A percentile compares a stretch with the other conserved stretches of the same genome.
Evolutionary conservation across 2,113 vertebrate species (phyloP).

Genomic region (Alouatta palliata): DNA sequence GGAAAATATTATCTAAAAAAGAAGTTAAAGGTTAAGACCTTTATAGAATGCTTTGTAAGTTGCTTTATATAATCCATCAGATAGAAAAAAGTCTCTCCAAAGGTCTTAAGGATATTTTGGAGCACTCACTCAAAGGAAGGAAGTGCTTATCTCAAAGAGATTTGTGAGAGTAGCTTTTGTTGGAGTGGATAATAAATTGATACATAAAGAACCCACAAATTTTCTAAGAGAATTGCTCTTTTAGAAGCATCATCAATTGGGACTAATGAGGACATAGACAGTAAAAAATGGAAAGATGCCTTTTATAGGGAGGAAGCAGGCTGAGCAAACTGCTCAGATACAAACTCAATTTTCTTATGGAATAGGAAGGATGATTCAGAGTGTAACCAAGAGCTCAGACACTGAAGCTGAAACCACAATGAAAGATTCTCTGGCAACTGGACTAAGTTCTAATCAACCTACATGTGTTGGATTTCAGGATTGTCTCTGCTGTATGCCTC

Average conservation of each 20-base stretch:
- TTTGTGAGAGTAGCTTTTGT: neutral
- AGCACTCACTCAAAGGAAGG: neutral
- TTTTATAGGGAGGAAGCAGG: neutral
- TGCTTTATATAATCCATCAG: neutral
- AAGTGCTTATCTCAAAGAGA: constrained; percentile 4
- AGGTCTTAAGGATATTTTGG: neutral
- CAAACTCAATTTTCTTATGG: constrained; percentile 32
- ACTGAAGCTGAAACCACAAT: neutral
- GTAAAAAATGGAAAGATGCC: neutral
- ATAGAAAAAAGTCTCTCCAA: neutral
- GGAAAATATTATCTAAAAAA: constrained; percentile 1
- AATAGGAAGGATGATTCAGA: constrained; percentile 35
- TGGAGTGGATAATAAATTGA: neutral
- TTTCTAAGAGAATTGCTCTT: neutral
- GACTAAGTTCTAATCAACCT: neutral
- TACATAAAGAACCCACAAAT: neutral
- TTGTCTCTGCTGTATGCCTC: neutral
- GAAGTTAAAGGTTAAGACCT: constrained; percentile 4
- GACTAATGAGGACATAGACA: neutral
- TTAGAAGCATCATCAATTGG: neutral
- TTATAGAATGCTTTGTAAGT: neutral
- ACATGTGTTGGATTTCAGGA: neutral
- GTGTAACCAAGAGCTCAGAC: neutral
- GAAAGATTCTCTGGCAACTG: neutral
- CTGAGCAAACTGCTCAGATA: neutral